phyloP scores from a whole-genome alignment of 2,888 invertebrate species.

The Mimas tiliae region DNA sequence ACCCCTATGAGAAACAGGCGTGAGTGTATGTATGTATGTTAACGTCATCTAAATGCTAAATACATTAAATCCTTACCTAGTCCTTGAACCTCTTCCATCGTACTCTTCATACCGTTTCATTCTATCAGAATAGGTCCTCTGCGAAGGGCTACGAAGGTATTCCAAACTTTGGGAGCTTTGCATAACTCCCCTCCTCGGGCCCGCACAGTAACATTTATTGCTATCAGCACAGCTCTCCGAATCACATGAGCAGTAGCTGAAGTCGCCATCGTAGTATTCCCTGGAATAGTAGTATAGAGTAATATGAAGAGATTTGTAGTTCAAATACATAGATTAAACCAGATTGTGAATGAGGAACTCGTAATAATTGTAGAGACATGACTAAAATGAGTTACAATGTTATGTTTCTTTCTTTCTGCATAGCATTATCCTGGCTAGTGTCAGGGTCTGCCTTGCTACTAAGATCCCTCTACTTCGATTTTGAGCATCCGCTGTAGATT shows the following conservation, averaged over 20 bases:
- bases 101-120: conserved; percentile 73
- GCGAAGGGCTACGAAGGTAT: conserved; percentile 80
- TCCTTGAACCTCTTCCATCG: conserved; percentile 67
- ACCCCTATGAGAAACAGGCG: too few relatives aligned
- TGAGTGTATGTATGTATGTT: too few relatives aligned
- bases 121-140: conserved; percentile 70
- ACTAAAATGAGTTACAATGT: too few relatives aligned
- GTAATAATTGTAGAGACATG: too few relatives aligned
- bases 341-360: too few relatives aligned
- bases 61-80: conserved; percentile 50
- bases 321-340: too few relatives aligned
- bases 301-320: not conserved
- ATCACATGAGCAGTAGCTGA: conserved; percentile 90
- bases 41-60: too few relatives aligned
- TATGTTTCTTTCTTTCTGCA: too few relatives aligned
- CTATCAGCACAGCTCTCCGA: conserved; percentile 94
- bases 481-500: too few relatives aligned
- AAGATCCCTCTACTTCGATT: too few relatives aligned
- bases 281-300: conserved; percentile 50
- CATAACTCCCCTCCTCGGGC: conserved; percentile 56
- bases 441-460: too few relatives aligned
- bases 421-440: too few relatives aligned
- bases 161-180: conserved; percentile 81
- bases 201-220: conserved; percentile 93
- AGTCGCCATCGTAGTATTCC: conserved; percentile 69